A percentile compares a stretch with the other conserved stretches of the same genome.
Evolutionary conservation across 2,888 invertebrate genomes (phyloP).

Genomic region (Exocentrus adspersus): DNA sequence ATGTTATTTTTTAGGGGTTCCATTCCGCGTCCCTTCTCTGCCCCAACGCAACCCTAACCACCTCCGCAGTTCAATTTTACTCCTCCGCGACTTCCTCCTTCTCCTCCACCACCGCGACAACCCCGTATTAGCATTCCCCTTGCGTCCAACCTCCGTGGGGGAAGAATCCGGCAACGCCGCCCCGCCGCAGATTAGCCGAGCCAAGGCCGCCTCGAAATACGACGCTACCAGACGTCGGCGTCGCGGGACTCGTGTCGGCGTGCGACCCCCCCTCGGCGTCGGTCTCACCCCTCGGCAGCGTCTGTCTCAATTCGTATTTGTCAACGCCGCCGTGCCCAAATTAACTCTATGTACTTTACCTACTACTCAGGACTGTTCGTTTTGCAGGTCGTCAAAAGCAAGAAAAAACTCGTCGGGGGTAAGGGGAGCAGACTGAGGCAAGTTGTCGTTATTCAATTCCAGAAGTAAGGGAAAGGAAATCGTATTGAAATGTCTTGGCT

Average conservation of each 20-base stretch:
- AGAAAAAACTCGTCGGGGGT: too few relatives aligned
- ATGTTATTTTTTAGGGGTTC: too few relatives aligned
- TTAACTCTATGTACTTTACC: constrained; percentile 10
- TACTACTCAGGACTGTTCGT: too few relatives aligned
- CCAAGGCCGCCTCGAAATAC: constrained; percentile 26
- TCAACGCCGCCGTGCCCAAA: constrained; percentile 20
- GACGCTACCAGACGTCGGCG: constrained; percentile 25
- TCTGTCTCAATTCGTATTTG: constrained; percentile 26
- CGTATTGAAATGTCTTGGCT: not conserved
- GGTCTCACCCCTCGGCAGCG: constrained; percentile 13
- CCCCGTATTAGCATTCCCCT: constrained; percentile 1
- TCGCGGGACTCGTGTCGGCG: constrained; percentile 14
- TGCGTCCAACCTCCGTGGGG: not conserved
- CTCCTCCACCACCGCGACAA: not conserved
- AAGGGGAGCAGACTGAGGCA: too few relatives aligned
- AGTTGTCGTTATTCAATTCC: too few relatives aligned
- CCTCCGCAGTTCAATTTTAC: too few relatives aligned
- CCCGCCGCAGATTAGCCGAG: constrained; percentile 13
- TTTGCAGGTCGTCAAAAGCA: too few relatives aligned
- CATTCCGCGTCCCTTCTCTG: too few relatives aligned
- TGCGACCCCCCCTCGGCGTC: not conserved
- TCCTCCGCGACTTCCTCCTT: too few relatives aligned
- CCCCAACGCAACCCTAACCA: too few relatives aligned
- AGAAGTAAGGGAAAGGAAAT: not conserved
- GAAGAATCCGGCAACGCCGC: constrained; percentile 23